Evolutionary conservation across 1,140 invertebrate genomes (phyloP), one percentile per base, ranked within the genome.

Genomic region (Holcopasites calliopsidis): DNA sequence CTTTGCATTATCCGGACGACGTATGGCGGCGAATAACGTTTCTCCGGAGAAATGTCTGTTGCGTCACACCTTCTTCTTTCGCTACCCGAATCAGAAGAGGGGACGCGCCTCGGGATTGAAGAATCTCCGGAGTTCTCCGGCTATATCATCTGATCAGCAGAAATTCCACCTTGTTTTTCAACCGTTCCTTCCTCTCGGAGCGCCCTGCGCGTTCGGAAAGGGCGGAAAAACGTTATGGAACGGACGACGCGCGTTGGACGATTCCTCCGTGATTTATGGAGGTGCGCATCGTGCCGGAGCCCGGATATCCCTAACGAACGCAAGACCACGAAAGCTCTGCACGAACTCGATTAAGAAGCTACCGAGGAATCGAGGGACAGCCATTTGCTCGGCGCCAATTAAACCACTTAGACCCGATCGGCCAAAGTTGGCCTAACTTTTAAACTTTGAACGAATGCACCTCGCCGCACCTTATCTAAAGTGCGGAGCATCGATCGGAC

Each of bases 1-100:
- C 78, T 76, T 82, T 76, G 66, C 83, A 77, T 84, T 83, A 83
- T 84, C 77, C 76, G 16, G 72, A 80, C 76, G 80, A 84, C 73
- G 69, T 80, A 84, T 80, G 72, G 71, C 42, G 62, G 68, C 57
- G 80, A 76, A 79, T 82, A 83, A 79, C 79, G 75, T 71, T 79
- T 69, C 60, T 72, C 64, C n/a, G n/a, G 47, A 42, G 58, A 65
- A 78, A 70, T 50, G 69, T 64, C 57, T 26, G 44, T 69, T 57
- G 55, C 54, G 49, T 49, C 44, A 47, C 66, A n/a, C n/a, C n/a
- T n/a, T n/a, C 28, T 42, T 13, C 21, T 44, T 23, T 18, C 21
- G 26, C 11, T n/a, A 33, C 6, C n/a, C 1, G 23, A 5, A 6
- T n/a, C n/a, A 33, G n/a, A 0, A 6, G 1, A 7, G 3, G 35